Evolutionary conservation across 1,140 invertebrate genomes (phyloP), one percentile per base, ranked within the genome.

Genomic region (Microplitis demolitor): DNA sequence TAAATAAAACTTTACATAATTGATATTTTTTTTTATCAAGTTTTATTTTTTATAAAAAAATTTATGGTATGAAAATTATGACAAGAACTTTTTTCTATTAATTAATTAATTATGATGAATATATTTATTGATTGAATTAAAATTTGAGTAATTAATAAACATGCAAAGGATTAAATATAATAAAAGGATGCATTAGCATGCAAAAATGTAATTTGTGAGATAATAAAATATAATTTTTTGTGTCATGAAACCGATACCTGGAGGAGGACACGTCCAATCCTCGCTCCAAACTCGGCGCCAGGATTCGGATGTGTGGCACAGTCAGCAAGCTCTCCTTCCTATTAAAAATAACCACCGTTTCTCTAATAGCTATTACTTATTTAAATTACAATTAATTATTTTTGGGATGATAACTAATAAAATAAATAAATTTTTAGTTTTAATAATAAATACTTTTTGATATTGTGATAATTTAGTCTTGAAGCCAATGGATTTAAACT

Each of bases 201-300:
- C 37, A 24, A 37, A 39, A 45, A 39, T 64, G 62, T n/a, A 35
- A 62, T 35, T 62, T 62, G 24, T 16, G 14, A 8, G 60, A 67
- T 14, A 61, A 66, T 72, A 14, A 6, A 14, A 62, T 60, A 51
- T 63, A 16, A 61, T 35, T 61, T 63, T 73, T 31, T 56, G 34
- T 66, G 50, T 56, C 16, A 45, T 64, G 37, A 71, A 50, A 61
- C 78, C 37, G 72, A 58, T 81, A 82, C 76, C 83, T 78, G 77
- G 77, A 78, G 78, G 81, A 82, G 81, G 80, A 84, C 74, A 84
- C 87, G 85, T 93, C 92, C 83, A 92, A 88, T 79, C 92, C 91
- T 84, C 91, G 89, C 88, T 94, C 93, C 88, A 93, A 87, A 84
- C 92, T 93, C 76, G 93, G 92, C 80, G 92, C 92, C 88, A 93